A percentile compares a stretch with the other conserved stretches of the same genome.
Conservation (phyloP, 2,113 vertebrate genomes). For the Menura novaehollandiae region DNA sequence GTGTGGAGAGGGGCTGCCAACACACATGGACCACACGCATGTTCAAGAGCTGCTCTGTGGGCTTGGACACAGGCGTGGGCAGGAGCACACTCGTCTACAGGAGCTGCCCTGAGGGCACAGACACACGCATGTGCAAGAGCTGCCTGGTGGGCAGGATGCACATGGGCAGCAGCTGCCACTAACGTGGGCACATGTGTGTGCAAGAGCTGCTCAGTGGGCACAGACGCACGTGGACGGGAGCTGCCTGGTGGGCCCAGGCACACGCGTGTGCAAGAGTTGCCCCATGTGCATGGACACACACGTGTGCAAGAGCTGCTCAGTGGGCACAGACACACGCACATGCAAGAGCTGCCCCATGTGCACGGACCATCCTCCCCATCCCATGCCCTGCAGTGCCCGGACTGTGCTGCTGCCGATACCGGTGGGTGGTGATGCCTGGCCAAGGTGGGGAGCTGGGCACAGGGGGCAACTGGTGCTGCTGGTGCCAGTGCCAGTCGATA, state of each 20-base stretch:
- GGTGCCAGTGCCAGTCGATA: neutral
- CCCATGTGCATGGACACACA: too few relatives aligned
- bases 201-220: neutral
- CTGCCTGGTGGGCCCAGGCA: neutral
- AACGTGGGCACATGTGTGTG: neutral
- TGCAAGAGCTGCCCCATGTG: neutral
- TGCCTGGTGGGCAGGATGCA: neutral
- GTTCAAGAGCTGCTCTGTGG: neutral
- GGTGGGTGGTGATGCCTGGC: neutral
- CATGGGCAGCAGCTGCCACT: neutral
- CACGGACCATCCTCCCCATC: accelerated
- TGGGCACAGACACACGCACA: neutral
- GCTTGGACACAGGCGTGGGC: neutral
- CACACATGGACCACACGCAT: neutral
- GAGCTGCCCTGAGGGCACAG: neutral
- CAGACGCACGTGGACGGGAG: neutral
- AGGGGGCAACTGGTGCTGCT: neutral
- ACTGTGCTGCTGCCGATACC: neutral
- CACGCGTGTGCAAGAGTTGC: neutral
- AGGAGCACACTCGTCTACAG: neutral
- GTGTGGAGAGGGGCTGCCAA: neutral
- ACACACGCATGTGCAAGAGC: neutral
- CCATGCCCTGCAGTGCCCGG: neutral
- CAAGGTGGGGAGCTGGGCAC: neutral
- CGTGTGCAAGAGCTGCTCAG: neutral